These are phyloP conservation scores for Apodemia duryi DNA, from an alignment of 2,888 invertebrate species.

Conservation along the genomic window DNA sequence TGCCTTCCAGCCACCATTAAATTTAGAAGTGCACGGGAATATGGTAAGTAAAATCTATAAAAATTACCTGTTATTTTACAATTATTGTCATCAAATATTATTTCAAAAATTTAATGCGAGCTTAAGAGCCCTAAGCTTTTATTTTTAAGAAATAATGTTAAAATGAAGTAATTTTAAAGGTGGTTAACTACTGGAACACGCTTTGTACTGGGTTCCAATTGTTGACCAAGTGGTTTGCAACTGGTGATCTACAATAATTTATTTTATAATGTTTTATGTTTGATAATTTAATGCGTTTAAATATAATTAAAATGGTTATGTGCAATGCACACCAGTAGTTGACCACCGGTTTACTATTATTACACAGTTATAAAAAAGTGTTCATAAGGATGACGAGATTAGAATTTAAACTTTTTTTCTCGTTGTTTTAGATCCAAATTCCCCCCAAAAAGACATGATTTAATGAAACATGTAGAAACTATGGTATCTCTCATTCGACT, in stretches of 20 bases:
- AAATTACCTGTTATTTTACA: constrained; percentile 1
- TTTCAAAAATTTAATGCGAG: not conserved
- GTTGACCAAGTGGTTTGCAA: constrained; percentile 14
- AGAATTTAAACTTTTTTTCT: constrained; percentile 6
- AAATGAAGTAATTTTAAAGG: constrained; percentile 9
- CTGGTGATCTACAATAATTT: no score
- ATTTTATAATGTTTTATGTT: not conserved
- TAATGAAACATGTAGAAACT: constrained; percentile 19
- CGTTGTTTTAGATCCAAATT: constrained; percentile 6
- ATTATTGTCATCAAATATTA: constrained; percentile 9
- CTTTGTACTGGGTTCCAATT: constrained; percentile 11
- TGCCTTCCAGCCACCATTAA: constrained; percentile 12
- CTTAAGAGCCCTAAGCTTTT: not conserved
- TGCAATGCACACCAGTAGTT: constrained; percentile 13
- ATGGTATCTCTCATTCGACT: constrained; percentile 20
- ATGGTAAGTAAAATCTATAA: constrained; percentile 9
- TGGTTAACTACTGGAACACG: constrained; percentile 16
- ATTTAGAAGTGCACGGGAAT: constrained; percentile 6
- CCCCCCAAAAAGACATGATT: no score
- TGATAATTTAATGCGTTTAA: constrained; percentile 1
- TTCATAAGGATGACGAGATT: constrained; percentile 12
- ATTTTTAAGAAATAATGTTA: not conserved
- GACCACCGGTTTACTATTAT: constrained; percentile 8
- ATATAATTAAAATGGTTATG: constrained; percentile 9
- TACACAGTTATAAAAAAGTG: no score